Evolutionary conservation across 1,140 invertebrate species (phyloP).

Genomic region (Drosophila insularis): DNA sequence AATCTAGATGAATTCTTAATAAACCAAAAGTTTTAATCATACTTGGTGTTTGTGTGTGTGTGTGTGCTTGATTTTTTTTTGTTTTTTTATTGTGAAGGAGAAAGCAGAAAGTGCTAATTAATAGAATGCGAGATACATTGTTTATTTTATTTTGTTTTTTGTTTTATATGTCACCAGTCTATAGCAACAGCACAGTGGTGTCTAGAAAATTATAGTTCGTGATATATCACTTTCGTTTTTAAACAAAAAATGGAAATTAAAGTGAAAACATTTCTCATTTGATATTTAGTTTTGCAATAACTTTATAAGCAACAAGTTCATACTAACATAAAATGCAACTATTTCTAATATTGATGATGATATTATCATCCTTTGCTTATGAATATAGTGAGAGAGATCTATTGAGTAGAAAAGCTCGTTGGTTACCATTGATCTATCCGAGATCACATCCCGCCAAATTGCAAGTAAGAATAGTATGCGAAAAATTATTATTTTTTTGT

Average conservation of each 20-base stretch:
- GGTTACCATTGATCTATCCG: constrained; percentile 61
- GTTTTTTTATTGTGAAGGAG: background rate
- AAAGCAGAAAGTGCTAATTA: constrained; percentile 57
- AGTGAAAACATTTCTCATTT: constrained; percentile 5
- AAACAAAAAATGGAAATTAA: constrained; percentile 27
- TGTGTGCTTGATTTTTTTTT: background rate
- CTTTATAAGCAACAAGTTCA: constrained; percentile 8
- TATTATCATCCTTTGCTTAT: background rate
- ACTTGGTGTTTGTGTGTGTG: constrained; percentile 14
- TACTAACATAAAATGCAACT: background rate
- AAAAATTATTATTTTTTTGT: background rate
- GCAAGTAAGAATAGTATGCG: constrained; percentile 41
- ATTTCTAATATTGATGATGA: background rate
- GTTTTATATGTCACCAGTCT: constrained; percentile 16
- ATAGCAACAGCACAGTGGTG: constrained; percentile 25
- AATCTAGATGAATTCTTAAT: constrained; percentile 65
- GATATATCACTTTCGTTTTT: constrained; percentile 62
- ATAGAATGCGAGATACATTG: constrained; percentile 49
- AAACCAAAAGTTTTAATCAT: constrained; percentile 35
- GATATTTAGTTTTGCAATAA: constrained; percentile 25
- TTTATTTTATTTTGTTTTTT: constrained; percentile 25
- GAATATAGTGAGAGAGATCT: constrained; percentile 39
- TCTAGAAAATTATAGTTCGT: constrained; percentile 38
- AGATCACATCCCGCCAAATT: constrained; percentile 45
- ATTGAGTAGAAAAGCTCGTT: constrained; percentile 57